Evolutionary conservation across 2,797 vertebrate genomes (phyloP).

Genomic region (Karalla daura): DNA sequence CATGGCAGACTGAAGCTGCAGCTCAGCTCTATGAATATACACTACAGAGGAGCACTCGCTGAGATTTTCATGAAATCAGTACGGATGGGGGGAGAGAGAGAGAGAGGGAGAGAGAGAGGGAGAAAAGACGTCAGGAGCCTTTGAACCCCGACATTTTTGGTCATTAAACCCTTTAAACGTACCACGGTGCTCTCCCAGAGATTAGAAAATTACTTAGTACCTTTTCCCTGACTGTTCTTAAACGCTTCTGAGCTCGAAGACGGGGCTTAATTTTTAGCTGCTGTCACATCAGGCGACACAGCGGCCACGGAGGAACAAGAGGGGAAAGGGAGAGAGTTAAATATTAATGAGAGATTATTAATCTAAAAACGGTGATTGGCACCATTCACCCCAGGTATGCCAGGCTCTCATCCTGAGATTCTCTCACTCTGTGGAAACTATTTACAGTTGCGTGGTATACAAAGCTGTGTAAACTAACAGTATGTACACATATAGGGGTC

Average conservation of each 20-base stretch:
- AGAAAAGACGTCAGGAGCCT: slow-evolving; percentile 39
- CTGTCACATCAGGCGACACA: slow-evolving; percentile 52
- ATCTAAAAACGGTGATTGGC: slow-evolving; percentile 13
- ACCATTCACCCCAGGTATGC: no score
- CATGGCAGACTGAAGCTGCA: slow-evolving; percentile 31
- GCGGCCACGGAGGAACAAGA: slow-evolving; percentile 15
- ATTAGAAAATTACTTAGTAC: slow-evolving; percentile 71
- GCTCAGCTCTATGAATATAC: slow-evolving; percentile 39
- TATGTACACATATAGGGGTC: not conserved
- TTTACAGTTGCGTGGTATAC: not conserved
- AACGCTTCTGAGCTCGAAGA: slow-evolving; percentile 57
- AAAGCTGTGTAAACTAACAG: not conserved
- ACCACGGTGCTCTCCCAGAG: slow-evolving; percentile 60
- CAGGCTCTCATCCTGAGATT: not conserved
- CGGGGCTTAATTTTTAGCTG: slow-evolving; percentile 56
- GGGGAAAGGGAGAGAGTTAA: slow-evolving; percentile 5
- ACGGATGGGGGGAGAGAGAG: not conserved
- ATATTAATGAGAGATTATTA: slow-evolving; percentile 14
- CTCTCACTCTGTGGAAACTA: not conserved
- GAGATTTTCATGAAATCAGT: slow-evolving; percentile 29
- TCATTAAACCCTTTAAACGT: slow-evolving; percentile 76
- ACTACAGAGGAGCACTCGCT: not conserved
- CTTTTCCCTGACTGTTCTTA: slow-evolving; percentile 56
- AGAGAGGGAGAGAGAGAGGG: not conserved
- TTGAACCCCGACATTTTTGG: slow-evolving; percentile 61